Conservation (phyloP, 2,888 invertebrate species). For the Reticulitermes lucifugus region DNA sequence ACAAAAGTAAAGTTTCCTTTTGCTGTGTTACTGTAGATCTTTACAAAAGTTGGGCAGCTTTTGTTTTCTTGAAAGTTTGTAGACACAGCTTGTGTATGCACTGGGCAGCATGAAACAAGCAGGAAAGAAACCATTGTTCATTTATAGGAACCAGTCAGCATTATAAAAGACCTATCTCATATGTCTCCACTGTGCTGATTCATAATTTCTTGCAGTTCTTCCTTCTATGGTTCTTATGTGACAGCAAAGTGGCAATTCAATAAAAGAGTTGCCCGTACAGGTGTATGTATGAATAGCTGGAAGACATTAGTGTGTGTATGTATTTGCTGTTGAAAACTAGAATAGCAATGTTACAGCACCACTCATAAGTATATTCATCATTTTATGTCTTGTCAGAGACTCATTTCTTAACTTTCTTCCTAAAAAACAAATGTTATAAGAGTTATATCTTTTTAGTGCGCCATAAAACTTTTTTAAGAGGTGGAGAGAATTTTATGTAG, state of each 20-base stretch:
- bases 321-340: too few species aligned
- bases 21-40: neutral
- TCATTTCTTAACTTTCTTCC: too few species aligned
- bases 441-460: too few species aligned
- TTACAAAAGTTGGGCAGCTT: constrained; percentile 35
- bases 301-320: too few species aligned
- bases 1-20: neutral
- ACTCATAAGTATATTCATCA: too few species aligned
- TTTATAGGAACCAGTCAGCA: neutral
- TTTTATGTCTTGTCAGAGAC: too few species aligned
- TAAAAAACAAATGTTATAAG: too few species aligned
- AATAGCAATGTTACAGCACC: too few species aligned
- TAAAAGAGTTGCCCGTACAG: too few species aligned
- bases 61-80: constrained; percentile 22
- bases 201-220: neutral
- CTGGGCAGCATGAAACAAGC: neutral
- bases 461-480: too few species aligned
- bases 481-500: too few species aligned
- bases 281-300: too few species aligned
- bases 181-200: neutral
- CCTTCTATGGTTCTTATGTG: neutral
- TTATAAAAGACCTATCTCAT: neutral
- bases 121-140: neutral
- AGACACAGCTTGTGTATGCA: neutral
- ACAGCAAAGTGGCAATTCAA: neutral